Base-by-base conservation (phyloP, 2,888 invertebrate species). In the Ametastegia equiseti region DNA sequence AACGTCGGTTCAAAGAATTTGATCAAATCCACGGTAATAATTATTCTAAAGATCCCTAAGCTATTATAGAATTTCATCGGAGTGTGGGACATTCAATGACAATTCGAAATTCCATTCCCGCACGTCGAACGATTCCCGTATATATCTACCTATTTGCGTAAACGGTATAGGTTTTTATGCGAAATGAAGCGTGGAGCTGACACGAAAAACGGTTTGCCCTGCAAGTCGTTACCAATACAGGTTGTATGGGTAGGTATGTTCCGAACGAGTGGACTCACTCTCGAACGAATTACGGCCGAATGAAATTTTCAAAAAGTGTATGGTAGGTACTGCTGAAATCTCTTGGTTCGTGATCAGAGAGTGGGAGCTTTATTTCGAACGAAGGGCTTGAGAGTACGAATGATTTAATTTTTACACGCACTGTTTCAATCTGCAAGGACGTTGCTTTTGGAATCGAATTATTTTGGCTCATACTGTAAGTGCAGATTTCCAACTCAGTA, bases 131-230 rank as follows among this genome's bases (percentile, higher is more conserved):
- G n/a, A n/a, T n/a, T n/a, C n/a, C n/a, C n/a, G n/a, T 36, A 67
- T 39, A 39, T 2, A 39, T 47, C 47, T 27, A 47, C 67, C 19
- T 15, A 71, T 47, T 15, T 9, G 15, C 36, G 27, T n/a, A 45
- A 71, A 67, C 27, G 19, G 39, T n/a, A n/a, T 67, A 19, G 67
- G 45, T 71, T 45, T 19, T 47, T 45, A 71, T n/a, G 71, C n/a
- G 45, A 71, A 71, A 71, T 71, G 71, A 71, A 71, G 71, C 71
- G 71, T 71, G 27, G 42, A 47, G 71, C 42, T 71, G 71, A 71
- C 47, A 71, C 71, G 71, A 27, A 71, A 47, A 47, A 71, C 30
- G 71, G 47, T 71, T 47, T 36, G 71, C 71, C 71, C 71, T 30
- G 71, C 23, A 47, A 71, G 47, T 71, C 42, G 42, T 71, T 42